Evolutionary conservation across 2,888 invertebrate species (phyloP), one percentile per base, ranked within the genome.

Genomic region (Zele albiditarsus): DNA sequence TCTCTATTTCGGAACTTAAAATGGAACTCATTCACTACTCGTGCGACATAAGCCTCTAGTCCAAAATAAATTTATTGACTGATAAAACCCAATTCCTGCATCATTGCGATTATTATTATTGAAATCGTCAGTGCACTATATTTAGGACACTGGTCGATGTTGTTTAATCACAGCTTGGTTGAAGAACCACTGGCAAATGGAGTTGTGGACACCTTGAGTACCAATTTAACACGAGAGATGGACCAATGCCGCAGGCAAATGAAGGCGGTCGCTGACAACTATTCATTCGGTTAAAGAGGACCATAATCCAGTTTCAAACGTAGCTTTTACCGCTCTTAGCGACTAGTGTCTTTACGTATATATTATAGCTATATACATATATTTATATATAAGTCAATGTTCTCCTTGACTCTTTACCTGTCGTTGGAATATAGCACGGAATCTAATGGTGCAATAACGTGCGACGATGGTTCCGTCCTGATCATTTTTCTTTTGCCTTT

Each of bases 121-220:
- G 0, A 6, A 6, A 53, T 20, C 53, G n/a, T 53, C 53, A 53
- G 10, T 81, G 74, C 77, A 73, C 65, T 75, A 77, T 77, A 66
- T 71, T 77, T 68, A 63, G 68, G 63, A 72, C 75, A 78, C 80
- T 79, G 49, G 79, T 78, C 79, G 73, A 74, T 79, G 76, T 79
- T 81, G 81, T 81, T 80, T 78, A 68, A 82, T 75, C 77, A 77
- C 76, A 77, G 77, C 73, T 73, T 78, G 74, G 79, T 78, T 80
- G 80, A 79, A 60, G n/a, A 25, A 33, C 27, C 20, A 28, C 8
- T 46, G 46, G 65, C 38, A 72, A 72, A 72, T 72, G 53, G 53
- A 72, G 71, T 65, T 38, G 65, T 72, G 65, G n/a, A 28, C 31
- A 28, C 60, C 31, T 31, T n/a, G n/a, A 31, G 27, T 31, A 16